These are phyloP conservation scores for Cariama cristata DNA, from an alignment of 2,113 vertebrate genomes.

Conservation along the genomic window DNA sequence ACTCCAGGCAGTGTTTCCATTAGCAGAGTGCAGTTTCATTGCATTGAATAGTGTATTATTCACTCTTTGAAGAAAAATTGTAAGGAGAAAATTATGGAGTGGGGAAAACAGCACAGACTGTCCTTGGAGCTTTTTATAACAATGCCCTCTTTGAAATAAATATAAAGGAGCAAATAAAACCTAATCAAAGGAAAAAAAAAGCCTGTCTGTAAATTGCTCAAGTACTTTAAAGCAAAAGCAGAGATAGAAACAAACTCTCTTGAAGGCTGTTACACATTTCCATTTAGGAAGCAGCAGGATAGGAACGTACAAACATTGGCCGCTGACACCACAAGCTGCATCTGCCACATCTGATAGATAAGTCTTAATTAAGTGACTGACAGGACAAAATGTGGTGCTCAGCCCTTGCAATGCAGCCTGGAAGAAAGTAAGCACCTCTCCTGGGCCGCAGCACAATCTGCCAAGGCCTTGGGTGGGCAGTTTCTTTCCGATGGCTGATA, in stretches of 20 bases:
- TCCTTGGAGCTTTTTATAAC: background rate
- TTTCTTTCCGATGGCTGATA: background rate
- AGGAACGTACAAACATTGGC: background rate
- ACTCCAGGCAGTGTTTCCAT: background rate
- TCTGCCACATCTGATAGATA: background rate
- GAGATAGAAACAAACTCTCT: background rate
- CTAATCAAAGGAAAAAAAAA: background rate
- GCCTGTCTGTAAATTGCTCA: background rate
- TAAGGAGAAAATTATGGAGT: constrained; percentile 17
- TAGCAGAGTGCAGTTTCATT: background rate
- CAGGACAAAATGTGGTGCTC: background rate
- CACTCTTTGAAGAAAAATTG: constrained; percentile 2
- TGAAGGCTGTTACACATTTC: background rate
- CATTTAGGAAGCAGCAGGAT: background rate
- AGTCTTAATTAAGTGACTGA: background rate
- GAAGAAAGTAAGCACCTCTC: background rate
- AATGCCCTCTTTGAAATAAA: background rate
- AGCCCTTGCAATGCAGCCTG: background rate
- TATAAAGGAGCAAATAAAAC: constrained; percentile 19
- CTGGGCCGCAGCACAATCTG: background rate
- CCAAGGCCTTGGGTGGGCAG: background rate
- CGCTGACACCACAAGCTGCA: background rate
- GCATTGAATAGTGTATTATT: background rate
- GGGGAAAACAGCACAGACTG: background rate
- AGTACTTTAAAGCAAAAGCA: background rate